Evolutionary conservation across 2,113 vertebrate species (phyloP).

Genomic region (Brachyhypopomus gauderio): DNA sequence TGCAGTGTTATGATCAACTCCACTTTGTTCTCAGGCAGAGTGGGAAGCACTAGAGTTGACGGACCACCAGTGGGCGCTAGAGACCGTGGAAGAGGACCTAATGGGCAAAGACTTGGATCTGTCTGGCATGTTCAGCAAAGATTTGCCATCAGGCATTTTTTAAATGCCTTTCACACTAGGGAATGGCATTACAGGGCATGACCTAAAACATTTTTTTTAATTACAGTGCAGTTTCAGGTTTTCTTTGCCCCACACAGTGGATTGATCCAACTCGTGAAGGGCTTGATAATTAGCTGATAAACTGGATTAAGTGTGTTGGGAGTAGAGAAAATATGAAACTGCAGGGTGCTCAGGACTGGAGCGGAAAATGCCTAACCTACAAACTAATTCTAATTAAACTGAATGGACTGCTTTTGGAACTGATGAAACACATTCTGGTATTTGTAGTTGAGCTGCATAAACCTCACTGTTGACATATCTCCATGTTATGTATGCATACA

Average conservation of each 20-base stretch:
- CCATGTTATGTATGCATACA: constrained; percentile 38
- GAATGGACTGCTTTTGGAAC: constrained; percentile 34
- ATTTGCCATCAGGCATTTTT: constrained; percentile 93
- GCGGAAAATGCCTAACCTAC: neutral
- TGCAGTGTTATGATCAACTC: constrained; percentile 5
- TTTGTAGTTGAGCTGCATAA: constrained; percentile 23
- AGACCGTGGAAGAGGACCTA: constrained; percentile 93
- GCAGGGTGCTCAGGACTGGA: too few relatives aligned
- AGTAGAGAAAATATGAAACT: too few relatives aligned
- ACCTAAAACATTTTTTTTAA: neutral
- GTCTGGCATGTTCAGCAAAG: constrained; percentile 96
- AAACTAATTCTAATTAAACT: constrained; percentile 20
- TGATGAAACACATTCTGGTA: constrained; percentile 7
- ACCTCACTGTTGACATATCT: constrained; percentile 34
- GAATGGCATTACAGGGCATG: constrained; percentile 33
- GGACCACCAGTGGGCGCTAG: constrained; percentile 97
- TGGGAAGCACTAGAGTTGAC: constrained; percentile 97
- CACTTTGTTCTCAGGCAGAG: constrained; percentile 80
- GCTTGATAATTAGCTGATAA: too few relatives aligned
- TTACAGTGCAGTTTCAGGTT: too few relatives aligned
- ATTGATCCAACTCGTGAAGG: too few relatives aligned
- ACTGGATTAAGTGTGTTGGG: too few relatives aligned
- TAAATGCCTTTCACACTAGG: constrained; percentile 64
- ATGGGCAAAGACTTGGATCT: constrained; percentile 95
- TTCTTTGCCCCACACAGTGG: too few relatives aligned